Evolutionary conservation across 23 tunicate species (phyloP), one percentile per base, ranked within the genome.

Genomic region (Oikopleura albicans): DNA sequence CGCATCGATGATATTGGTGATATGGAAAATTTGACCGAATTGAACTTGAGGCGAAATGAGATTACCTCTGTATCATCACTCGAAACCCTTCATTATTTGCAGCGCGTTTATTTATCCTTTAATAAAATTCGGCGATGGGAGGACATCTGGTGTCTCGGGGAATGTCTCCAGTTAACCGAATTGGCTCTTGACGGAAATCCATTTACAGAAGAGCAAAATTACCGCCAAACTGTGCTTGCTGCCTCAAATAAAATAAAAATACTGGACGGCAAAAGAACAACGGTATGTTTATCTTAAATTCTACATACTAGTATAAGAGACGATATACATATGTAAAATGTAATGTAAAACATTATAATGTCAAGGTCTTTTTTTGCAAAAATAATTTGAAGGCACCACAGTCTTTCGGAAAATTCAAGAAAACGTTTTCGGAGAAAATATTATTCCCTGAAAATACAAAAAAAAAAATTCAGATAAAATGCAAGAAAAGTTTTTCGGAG

Each of bases 141-240:
- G 33, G 91, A 95, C 83, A 83, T 95, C 0, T 87, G 86, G 40
- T 95, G 99, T 87, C 57, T 95, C 39, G 88, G 90, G 0, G 96
- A 95, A 1, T 86, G 91, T 35, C 8, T 87, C 37, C 41, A 87
- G 39, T 76, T 95, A 57, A 83, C 84, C 39, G 99, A 95, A 75
- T 84, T 95, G 34, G 86, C 99, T n/a, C 86, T 95, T 40, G 99
- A 95, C 85, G 99, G 99, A 85, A 95, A 95, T 84, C 99, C 99
- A 27, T 85, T 95, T 8, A 56, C 96, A 1, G 40, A 75, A 41
- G 92, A 91, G 39, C 40, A 83, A 0, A 84, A 86, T 79, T 95
- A 95, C 87, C 88, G 91, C 75, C 96, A 95, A 75, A 83, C 89
- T 63, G 86, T 95, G 29, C 83, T 95, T 27, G 89, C 89, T 79